Evolutionary conservation across 2,113 vertebrate species (phyloP).

Genomic region (Phasianus colchicus): DNA sequence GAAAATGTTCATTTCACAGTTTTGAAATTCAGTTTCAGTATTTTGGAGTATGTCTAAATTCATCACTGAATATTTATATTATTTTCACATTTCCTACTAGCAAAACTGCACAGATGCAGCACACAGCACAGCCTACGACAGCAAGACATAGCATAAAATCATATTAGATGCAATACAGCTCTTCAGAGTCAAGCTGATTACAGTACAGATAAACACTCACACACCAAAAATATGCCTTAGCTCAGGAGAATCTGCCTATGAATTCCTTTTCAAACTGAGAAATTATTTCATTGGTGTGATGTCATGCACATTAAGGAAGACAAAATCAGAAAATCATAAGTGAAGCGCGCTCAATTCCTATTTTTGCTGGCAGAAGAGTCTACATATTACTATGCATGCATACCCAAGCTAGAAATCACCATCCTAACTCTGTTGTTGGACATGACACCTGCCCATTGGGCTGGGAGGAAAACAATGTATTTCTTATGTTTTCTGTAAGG

Average conservation of each 20-base stretch:
- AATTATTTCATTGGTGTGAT: background rate
- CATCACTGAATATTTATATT: conserved; percentile 9
- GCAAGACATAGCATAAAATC: background rate
- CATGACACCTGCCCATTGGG: background rate
- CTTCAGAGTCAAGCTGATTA: background rate
- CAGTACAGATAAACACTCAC: background rate
- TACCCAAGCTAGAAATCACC: background rate
- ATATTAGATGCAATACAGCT: background rate
- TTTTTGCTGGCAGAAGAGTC: background rate
- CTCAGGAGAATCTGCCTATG: background rate
- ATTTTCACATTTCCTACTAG: background rate
- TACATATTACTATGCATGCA: background rate
- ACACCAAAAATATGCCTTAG: background rate
- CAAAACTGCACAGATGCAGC: background rate
- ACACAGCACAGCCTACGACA: background rate
- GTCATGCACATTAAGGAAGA: background rate
- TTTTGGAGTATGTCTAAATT: conserved; percentile 5
- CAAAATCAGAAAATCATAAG: background rate
- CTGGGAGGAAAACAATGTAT: background rate
- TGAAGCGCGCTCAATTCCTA: background rate
- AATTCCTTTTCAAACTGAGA: background rate
- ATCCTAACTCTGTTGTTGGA: background rate
- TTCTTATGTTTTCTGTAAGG: background rate
- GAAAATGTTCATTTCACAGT: background rate
- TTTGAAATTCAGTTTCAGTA: conserved; percentile 18